Percentiles rank a stretch among this genome's conserved stretches.
phyloP scores from a whole-genome alignment of 2,888 invertebrate species.

The Physocephala rufipes region DNA sequence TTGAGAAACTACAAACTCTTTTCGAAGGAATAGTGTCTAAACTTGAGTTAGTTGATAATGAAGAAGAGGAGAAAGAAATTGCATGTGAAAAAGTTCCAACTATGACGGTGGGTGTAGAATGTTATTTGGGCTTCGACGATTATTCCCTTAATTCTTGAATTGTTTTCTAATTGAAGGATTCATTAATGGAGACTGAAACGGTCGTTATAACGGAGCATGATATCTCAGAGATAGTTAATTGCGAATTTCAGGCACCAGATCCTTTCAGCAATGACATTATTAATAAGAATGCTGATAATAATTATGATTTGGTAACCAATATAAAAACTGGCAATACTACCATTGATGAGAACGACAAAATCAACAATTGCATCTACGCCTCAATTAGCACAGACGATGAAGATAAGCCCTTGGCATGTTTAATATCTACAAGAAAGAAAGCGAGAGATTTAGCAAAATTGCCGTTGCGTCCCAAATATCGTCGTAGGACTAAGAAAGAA shows the following conservation, averaged over 20 bases:
- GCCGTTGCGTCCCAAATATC: slow-evolving; percentile 23
- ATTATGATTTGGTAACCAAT: background rate
- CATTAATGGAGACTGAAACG: slow-evolving; percentile 50
- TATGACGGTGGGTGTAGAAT: slow-evolving; percentile 32
- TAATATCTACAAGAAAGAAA: background rate
- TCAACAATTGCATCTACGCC: slow-evolving; percentile 31
- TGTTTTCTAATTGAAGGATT: slow-evolving; percentile 42
- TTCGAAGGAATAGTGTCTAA: slow-evolving; percentile 34
- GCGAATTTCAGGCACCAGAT: slow-evolving; percentile 46
- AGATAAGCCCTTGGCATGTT: slow-evolving; percentile 21
- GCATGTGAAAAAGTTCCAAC: slow-evolving; percentile 41
- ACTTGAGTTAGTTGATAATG: slow-evolving; percentile 47
- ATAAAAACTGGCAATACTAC: slow-evolving; percentile 9
- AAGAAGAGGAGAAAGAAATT: slow-evolving; percentile 36
- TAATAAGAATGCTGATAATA: slow-evolving; percentile 21
- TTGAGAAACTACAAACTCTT: slow-evolving; percentile 47
- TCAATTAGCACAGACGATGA: slow-evolving; percentile 22
- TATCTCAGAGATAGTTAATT: slow-evolving; percentile 24
- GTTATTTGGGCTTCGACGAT: background rate
- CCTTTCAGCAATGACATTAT: slow-evolving; percentile 46
- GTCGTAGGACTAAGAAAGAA: slow-evolving; percentile 38
- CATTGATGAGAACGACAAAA: slow-evolving; percentile 19
- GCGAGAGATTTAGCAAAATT: background rate
- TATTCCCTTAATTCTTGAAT: background rate
- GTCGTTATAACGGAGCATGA: slow-evolving; percentile 41